Conservation (phyloP, 1,140 invertebrate genomes). For the Trachymyrmex septentrionalis region DNA sequence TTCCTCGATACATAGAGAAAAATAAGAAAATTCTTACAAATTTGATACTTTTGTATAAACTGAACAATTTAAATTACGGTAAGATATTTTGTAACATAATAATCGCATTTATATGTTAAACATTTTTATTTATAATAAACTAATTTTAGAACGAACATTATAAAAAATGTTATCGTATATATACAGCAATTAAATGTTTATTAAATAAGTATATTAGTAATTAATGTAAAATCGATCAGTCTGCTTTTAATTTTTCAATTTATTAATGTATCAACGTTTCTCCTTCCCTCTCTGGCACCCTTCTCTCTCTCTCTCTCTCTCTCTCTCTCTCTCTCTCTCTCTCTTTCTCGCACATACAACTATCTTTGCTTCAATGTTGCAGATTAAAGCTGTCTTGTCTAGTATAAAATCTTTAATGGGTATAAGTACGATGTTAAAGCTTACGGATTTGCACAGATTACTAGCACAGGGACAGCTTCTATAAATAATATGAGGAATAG, state of each 20-base stretch:
- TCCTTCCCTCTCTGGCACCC: neutral
- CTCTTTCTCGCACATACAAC: neutral
- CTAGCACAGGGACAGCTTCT: conserved; percentile 34
- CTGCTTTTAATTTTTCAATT: neutral
- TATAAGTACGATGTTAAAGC: neutral
- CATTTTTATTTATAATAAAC: neutral
- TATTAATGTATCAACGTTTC: neutral
- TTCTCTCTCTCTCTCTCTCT: conserved; percentile 8
- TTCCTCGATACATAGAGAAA: neutral
- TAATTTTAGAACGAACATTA: conserved; percentile 9
- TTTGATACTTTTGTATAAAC: neutral
- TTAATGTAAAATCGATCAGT: neutral
- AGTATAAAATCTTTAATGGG: neutral
- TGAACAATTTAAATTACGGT: neutral
- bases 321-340: neutral
- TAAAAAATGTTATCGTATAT: neutral
- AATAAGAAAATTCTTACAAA: neutral
- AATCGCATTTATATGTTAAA: neutral
- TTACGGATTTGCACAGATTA: conserved; percentile 8
- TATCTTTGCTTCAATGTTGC: neutral
- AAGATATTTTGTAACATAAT: neutral
- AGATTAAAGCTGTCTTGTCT: neutral
- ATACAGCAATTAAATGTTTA: conserved; percentile 2
- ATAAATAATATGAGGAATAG: conserved; percentile 44
- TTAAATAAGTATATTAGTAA: conserved; percentile 11